Evolutionary conservation across 35 echinoderm and acorn worm species (phyloP), one percentile per base, ranked within the genome.

Genomic region (Apostichopus californicus): DNA sequence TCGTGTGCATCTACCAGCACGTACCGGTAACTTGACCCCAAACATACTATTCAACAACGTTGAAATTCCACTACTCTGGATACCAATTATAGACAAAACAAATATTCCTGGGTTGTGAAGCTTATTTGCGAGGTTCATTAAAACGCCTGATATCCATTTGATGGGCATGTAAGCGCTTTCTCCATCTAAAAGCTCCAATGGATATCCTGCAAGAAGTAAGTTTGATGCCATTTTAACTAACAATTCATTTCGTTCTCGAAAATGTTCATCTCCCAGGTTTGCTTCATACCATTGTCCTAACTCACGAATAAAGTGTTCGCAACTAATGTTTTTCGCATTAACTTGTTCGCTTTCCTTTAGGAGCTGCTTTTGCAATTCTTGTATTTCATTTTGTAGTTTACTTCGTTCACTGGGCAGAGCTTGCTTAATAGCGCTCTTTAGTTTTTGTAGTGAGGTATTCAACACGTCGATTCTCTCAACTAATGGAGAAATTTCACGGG

Each of bases 31-130:
- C 15, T 75, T 17, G 13, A 87, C 66, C 15, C 92, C 80, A 92
- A 92, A 92, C 91, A 92, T 92, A 21, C 28, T 59, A 80, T 92
- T 92, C 5, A 88, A n/a, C 20, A 88, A 34, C 5, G 86, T 88
- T n/a, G 86, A 88, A 6, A 73, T 88, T 8, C 86, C 86, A 88
- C 86, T 88, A 20, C 86, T 72, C 58, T 88, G 86, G 8, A 88
- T 17, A 54, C 86, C 86, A 5, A 88, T 88, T 46, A 88, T 56
- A 9, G 86, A 88, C 28, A 88, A 53, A 3, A 88, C 86, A 54
- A 71, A 88, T 73, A 88, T 52, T 13, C 54, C 34, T 3, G 60
- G 66, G 20, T 21, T 9, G 1, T 54, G 0, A 5, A 88, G 24
- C 11, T 9, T 2, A 53, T 71, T 18, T 20, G 68, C 2, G 0